Evolutionary conservation across 2,888 invertebrate species (phyloP).

Genomic region (Ophion slaviceki): DNA sequence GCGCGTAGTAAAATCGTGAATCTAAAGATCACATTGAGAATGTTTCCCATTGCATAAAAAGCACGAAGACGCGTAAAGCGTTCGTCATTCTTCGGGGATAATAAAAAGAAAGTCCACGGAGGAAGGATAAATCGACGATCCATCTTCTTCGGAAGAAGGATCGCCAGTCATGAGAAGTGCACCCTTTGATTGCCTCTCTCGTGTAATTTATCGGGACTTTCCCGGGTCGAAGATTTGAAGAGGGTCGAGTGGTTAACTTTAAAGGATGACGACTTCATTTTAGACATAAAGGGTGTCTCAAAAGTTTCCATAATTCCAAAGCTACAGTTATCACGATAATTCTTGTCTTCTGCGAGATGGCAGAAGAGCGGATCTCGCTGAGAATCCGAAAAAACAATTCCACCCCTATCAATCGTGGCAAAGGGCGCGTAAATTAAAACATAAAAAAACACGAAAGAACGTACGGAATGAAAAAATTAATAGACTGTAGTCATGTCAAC

Average conservation of each 20-base stretch:
- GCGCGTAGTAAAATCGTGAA: constrained; percentile 51
- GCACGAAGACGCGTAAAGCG: background rate
- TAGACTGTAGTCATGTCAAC: background rate
- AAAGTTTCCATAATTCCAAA: background rate
- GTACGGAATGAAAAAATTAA: background rate
- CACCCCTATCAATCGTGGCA: background rate
- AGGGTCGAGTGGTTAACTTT: background rate
- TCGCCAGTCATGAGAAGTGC: background rate
- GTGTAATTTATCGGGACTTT: background rate
- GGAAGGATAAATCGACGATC: background rate
- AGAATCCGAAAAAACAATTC: background rate
- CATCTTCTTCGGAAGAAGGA: background rate
- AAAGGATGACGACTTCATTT: background rate
- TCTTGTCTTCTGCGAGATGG: background rate
- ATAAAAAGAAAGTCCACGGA: background rate
- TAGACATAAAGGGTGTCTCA: background rate
- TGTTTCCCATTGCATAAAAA: background rate
- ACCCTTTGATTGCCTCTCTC: background rate
- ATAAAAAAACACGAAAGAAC: background rate
- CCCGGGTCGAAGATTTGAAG: background rate
- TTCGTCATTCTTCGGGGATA: background rate
- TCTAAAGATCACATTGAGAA: constrained; percentile 19
- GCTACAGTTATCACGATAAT: background rate
- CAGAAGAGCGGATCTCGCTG: background rate
- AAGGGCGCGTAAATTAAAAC: background rate